These are phyloP conservation scores for Cheilosia vulpina DNA, from an alignment of 2,888 invertebrate genomes.

Conservation along the genomic window DNA sequence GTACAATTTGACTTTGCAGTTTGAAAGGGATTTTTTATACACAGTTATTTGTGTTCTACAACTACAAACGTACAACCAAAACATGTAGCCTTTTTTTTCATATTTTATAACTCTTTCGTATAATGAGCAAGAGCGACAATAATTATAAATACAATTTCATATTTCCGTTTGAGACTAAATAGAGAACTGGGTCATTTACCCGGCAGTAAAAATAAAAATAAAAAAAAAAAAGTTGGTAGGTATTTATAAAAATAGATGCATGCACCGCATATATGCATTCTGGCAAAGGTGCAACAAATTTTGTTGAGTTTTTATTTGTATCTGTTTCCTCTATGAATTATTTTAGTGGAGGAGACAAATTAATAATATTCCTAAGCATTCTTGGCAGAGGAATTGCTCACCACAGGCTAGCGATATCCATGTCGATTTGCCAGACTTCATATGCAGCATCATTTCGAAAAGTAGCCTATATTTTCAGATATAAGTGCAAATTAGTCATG, in stretches of 20 bases:
- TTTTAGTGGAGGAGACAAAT: background rate
- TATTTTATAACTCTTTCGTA: no score
- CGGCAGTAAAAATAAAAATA: constrained; percentile 40
- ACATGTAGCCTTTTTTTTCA: no score
- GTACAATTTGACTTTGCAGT: no score
- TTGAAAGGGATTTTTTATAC: no score
- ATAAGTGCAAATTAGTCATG: background rate
- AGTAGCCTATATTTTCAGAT: background rate
- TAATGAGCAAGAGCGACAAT: background rate
- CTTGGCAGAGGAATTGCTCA: constrained; percentile 31
- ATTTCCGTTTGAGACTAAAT: constrained; percentile 12
- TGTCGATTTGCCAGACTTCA: background rate
- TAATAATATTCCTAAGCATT: constrained; percentile 8
- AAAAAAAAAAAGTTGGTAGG: background rate
- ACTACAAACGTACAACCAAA: no score
- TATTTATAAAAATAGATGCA: constrained; percentile 20
- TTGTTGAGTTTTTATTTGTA: background rate
- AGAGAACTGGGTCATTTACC: constrained; percentile 57
- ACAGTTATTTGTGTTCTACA: no score
- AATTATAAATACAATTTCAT: constrained; percentile 2
- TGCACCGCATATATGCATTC: background rate
- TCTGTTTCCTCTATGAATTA: background rate
- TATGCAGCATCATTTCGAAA: background rate
- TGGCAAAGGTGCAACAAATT: constrained; percentile 30
- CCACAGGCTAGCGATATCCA: background rate